Evolutionary conservation across 2,797 vertebrate species (phyloP).

Genomic region (Hyperoplus immaculatus): DNA sequence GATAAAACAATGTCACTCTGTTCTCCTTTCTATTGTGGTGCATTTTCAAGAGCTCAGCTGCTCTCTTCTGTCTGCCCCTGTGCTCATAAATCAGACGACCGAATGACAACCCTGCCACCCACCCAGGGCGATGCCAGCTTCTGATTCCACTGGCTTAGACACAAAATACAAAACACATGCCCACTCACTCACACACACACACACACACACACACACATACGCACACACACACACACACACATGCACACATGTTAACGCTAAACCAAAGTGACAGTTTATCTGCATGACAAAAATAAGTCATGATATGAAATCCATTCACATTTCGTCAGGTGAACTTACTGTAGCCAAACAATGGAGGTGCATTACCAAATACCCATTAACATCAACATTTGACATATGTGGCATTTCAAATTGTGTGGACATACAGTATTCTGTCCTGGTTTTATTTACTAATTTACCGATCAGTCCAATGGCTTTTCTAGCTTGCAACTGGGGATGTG

Average conservation of each 20-base stretch:
- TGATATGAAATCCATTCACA: constrained; percentile 39
- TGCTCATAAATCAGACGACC: constrained; percentile 56
- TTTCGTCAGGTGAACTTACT: constrained; percentile 55
- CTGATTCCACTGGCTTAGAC: constrained; percentile 29
- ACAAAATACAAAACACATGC: constrained; percentile 7
- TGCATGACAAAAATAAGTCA: constrained; percentile 54
- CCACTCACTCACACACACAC: constrained; percentile 10
- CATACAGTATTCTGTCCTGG: not conserved
- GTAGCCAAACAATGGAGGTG: constrained; percentile 9
- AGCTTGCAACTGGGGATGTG: constrained; percentile 15
- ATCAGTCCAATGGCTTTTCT: constrained; percentile 29
- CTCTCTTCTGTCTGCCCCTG: constrained; percentile 55
- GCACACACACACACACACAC: not conserved
- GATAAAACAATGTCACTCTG: constrained; percentile 58
- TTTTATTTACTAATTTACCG: constrained; percentile 4
- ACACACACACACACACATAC: constrained; percentile 7
- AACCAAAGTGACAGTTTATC: constrained; percentile 69
- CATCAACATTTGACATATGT: not conserved
- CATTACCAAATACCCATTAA: not conserved
- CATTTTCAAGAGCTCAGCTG: constrained; percentile 68
- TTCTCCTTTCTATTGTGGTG: constrained; percentile 55
- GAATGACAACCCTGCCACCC: constrained; percentile 53
- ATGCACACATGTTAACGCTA: constrained; percentile 49
- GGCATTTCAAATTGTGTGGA: not conserved
- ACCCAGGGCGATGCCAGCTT: constrained; percentile 47